A percentile compares a stretch with the other conserved stretches of the same genome.
These are phyloP conservation scores for Macroramphosus scolopax DNA, from an alignment of 2,797 vertebrate species.

Conservation along the genomic window DNA sequence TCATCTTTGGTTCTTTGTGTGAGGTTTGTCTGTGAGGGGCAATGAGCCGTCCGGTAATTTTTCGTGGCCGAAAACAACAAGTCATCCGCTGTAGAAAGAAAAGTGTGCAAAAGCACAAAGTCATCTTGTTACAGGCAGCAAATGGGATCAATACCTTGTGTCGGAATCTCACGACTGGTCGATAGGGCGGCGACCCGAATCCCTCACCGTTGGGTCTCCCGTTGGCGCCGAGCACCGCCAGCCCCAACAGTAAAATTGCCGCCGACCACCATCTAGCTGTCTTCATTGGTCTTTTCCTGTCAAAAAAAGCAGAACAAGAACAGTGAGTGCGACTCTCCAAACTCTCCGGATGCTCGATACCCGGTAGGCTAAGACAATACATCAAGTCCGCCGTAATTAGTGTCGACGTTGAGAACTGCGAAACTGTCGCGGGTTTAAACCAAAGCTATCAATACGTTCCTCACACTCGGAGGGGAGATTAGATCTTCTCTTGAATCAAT, in stretches of 20 bases:
- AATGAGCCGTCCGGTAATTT: constrained; percentile 57
- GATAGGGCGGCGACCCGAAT: constrained; percentile 78
- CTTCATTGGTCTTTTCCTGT: constrained; percentile 83
- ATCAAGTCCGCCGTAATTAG: constrained; percentile 74
- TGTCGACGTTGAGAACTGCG: constrained; percentile 60
- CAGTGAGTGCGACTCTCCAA: constrained; percentile 38
- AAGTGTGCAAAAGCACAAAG: constrained; percentile 37
- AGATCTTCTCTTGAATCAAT: constrained; percentile 77
- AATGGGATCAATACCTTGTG: constrained; percentile 88
- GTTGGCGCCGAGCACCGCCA: constrained; percentile 71
- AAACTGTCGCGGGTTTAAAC: constrained; percentile 69
- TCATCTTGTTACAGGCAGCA: constrained; percentile 46
- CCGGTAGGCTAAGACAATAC: constrained; percentile 52
- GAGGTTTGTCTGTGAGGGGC: constrained; percentile 25
- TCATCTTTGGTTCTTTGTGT: constrained; percentile 34
- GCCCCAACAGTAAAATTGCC: constrained; percentile 79
- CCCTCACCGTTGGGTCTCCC: constrained; percentile 82
- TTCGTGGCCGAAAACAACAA: constrained; percentile 37
- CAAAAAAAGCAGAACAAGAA: constrained; percentile 65
- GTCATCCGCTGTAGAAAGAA: constrained; percentile 29
- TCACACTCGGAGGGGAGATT: constrained; percentile 62
- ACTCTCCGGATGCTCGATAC: constrained; percentile 42
- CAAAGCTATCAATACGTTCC: constrained; percentile 71
- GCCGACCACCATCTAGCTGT: constrained; percentile 79
- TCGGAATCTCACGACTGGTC: constrained; percentile 85